phyloP scores from a whole-genome alignment of 2,797 vertebrate species.

The Cossypha heuglini region DNA sequence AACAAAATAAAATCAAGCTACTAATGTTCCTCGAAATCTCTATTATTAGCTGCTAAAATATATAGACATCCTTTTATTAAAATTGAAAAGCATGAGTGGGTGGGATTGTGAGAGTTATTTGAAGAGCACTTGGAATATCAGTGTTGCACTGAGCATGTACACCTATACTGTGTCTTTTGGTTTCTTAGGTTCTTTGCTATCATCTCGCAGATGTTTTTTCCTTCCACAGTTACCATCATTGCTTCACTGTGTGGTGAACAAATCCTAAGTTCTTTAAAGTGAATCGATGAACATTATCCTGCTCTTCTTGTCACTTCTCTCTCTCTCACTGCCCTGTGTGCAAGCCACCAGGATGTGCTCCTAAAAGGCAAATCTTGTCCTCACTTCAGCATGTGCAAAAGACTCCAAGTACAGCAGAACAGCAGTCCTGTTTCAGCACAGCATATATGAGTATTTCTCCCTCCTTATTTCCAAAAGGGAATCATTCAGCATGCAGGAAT shows the following conservation, averaged over 20 bases:
- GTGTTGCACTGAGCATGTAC: not conserved
- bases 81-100: not conserved
- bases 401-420: not conserved
- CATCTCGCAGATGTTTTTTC: not conserved
- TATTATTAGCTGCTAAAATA: not conserved
- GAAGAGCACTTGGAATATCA: not conserved
- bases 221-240: not conserved
- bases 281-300: not conserved
- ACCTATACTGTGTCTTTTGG: not conserved
- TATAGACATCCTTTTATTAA: not conserved
- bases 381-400: not conserved
- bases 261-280: not conserved
- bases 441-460: not conserved
- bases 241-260: not conserved
- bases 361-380: slow-evolving; percentile 12
- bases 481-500: not conserved
- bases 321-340: not conserved
- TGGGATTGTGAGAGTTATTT: not conserved
- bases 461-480: not conserved
- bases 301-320: not conserved
- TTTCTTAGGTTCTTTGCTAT: not conserved
- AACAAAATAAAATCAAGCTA: not conserved
- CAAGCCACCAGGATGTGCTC: not conserved
- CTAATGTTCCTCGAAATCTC: not conserved
- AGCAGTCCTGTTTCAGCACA: not conserved